phyloP scores from a whole-genome alignment of 2,797 vertebrate genomes.

The Pseudochromis fuscus region DNA sequence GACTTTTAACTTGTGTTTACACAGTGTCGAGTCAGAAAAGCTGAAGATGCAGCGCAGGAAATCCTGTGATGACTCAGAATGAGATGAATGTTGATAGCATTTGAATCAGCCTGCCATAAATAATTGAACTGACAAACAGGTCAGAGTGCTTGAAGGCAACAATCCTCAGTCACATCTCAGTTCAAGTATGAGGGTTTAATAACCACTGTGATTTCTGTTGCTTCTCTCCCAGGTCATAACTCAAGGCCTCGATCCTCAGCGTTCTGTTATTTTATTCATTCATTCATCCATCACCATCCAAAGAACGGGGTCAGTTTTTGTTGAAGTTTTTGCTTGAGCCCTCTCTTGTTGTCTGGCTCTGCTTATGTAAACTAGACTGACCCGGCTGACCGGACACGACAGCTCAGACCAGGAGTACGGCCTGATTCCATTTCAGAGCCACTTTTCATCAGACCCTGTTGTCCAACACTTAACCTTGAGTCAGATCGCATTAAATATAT shows the following conservation, averaged over 20 bases:
- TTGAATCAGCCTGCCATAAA: constrained; percentile 72
- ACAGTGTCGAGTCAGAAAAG: constrained; percentile 35
- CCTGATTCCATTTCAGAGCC: constrained; percentile 48
- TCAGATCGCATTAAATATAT: constrained; percentile 43
- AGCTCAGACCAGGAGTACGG: constrained; percentile 59
- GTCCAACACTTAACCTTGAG: constrained; percentile 27
- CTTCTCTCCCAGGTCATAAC: constrained; percentile 36
- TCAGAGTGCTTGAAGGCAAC: constrained; percentile 64
- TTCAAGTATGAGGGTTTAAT: constrained; percentile 56
- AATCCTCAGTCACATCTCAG: constrained; percentile 60
- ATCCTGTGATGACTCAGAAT: constrained; percentile 59
- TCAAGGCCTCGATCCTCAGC: constrained; percentile 20
- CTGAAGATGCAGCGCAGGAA: constrained; percentile 46
- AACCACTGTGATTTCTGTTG: constrained; percentile 33
- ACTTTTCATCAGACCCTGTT: constrained; percentile 38
- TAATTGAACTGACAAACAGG: constrained; percentile 75
- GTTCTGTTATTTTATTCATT: constrained; percentile 23
- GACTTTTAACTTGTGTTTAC: constrained; percentile 30
- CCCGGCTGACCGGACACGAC: constrained; percentile 55
- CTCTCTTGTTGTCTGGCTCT: constrained; percentile 56
- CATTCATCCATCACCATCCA: constrained; percentile 32
- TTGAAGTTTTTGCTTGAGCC: constrained; percentile 42
- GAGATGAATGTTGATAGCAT: constrained; percentile 64
- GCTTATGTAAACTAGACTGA: constrained; percentile 68
- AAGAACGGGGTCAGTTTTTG: constrained; percentile 49